Evolutionary conservation across 1,140 invertebrate genomes (phyloP).

Genomic region (Bombus difficillimus): DNA sequence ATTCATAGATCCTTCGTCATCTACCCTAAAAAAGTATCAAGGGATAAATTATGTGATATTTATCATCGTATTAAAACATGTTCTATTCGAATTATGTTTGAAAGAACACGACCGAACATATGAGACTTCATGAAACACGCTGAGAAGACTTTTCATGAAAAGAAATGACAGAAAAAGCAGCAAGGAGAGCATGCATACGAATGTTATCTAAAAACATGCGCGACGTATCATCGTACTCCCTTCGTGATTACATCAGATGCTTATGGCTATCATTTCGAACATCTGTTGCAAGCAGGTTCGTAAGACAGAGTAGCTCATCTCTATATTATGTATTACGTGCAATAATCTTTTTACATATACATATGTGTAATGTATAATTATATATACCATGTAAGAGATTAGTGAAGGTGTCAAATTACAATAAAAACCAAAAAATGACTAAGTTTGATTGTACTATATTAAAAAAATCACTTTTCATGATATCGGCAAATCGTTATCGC

Average conservation of each 20-base stretch:
- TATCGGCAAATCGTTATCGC: too few species aligned
- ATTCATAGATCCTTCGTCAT: too few species aligned
- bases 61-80: background rate
- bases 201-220: conserved; percentile 8
- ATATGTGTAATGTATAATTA: too few species aligned
- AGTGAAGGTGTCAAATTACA: too few species aligned
- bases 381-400: too few species aligned
- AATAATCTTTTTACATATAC: background rate
- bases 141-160: background rate
- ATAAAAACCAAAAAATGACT: too few species aligned
- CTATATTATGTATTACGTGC: background rate
- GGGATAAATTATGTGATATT: too few species aligned
- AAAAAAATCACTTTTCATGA: too few species aligned
- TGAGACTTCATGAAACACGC: background rate
- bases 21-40: too few species aligned
- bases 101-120: background rate
- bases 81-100: background rate
- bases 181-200: background rate
- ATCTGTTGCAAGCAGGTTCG: conserved; percentile 21
- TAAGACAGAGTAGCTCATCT: background rate
- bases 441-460: too few species aligned
- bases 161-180: background rate
- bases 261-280: conserved; percentile 39
- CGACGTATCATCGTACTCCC: conserved; percentile 14
- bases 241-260: conserved; percentile 30